Conservation (phyloP, 1,140 invertebrate genomes). For the Notospermus geniculatus region DNA sequence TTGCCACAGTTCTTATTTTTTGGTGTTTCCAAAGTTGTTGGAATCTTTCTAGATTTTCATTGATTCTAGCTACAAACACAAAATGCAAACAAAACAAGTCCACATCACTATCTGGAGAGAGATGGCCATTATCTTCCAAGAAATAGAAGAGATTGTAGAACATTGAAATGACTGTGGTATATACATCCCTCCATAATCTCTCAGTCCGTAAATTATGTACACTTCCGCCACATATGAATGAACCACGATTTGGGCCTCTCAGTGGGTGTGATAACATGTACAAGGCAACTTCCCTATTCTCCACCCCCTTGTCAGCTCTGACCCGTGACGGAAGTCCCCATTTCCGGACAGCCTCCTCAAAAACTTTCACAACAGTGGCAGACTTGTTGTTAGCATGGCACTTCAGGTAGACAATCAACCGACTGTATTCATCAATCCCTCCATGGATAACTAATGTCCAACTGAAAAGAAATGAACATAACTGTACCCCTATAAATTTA, state of each 20-base stretch:
- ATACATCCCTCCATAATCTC: slow-evolving; percentile 10
- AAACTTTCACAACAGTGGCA: slow-evolving; percentile 17
- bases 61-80: background rate
- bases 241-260: slow-evolving; percentile 2
- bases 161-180: background rate
- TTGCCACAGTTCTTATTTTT: slow-evolving; percentile 8
- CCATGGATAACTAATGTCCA: slow-evolving; percentile 30
- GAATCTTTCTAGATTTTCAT: background rate
- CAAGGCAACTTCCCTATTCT: slow-evolving; percentile 26
- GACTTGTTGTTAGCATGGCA: slow-evolving; percentile 21
- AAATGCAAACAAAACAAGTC: slow-evolving; percentile 1
- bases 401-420: slow-evolving; percentile 23
- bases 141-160: slow-evolving; percentile 7
- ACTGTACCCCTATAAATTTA: too few relatives aligned
- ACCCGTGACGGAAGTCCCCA: slow-evolving; percentile 22
- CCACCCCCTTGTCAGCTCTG: slow-evolving; percentile 23
- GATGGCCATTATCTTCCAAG: background rate
- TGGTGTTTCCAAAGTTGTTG: background rate
- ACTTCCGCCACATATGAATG: slow-evolving; percentile 16
- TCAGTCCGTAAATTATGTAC: slow-evolving; percentile 17
- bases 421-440: slow-evolving; percentile 28
- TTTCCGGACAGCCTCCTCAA: slow-evolving; percentile 9
- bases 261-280: slow-evolving; percentile 19
- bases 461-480: slow-evolving; percentile 9
- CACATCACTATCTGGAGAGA: background rate